Conservation (phyloP, 2,888 invertebrate genomes). For the Tineola bisselliella region DNA sequence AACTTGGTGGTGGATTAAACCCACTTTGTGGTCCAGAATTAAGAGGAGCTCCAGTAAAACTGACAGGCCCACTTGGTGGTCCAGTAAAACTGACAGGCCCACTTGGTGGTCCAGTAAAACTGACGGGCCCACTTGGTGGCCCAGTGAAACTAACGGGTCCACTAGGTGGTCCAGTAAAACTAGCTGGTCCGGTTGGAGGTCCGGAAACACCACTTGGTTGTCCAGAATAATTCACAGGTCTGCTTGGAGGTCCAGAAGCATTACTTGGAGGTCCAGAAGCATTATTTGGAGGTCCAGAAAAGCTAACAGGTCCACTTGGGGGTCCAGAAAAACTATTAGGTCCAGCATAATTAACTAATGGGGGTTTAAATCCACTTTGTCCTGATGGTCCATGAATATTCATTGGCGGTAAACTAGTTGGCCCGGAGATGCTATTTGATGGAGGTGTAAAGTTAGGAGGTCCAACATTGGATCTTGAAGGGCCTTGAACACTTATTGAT, state of each 20-base stretch:
- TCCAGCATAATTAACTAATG: neutral
- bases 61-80: neutral
- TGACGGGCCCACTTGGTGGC: constrained; percentile 14
- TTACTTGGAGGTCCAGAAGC: constrained; percentile 17
- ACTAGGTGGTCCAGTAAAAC: neutral
- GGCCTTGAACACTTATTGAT: neutral
- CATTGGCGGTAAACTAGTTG: constrained; percentile 14
- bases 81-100: constrained; percentile 18
- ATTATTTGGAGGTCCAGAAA: constrained; percentile 14
- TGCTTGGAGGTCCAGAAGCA: neutral
- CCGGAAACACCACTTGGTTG: constrained; percentile 17
- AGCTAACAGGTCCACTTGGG: constrained; percentile 18
- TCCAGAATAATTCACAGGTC: neutral
- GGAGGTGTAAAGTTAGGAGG: neutral
- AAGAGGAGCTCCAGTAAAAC: neutral
- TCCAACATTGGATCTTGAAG: neutral
- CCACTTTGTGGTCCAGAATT: neutral
- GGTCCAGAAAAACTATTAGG: constrained; percentile 14
- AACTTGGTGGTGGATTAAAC: neutral
- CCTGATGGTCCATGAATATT: constrained; percentile 15
- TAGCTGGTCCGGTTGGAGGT: neutral
- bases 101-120: constrained; percentile 17
- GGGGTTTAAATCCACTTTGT: constrained; percentile 15
- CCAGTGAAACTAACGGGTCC: neutral
- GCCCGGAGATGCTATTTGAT: neutral